A percentile compares a stretch with the other conserved stretches of the same genome.
Evolutionary conservation across 2,113 vertebrate genomes (phyloP).

Genomic region (Crypturellus undulatus): DNA sequence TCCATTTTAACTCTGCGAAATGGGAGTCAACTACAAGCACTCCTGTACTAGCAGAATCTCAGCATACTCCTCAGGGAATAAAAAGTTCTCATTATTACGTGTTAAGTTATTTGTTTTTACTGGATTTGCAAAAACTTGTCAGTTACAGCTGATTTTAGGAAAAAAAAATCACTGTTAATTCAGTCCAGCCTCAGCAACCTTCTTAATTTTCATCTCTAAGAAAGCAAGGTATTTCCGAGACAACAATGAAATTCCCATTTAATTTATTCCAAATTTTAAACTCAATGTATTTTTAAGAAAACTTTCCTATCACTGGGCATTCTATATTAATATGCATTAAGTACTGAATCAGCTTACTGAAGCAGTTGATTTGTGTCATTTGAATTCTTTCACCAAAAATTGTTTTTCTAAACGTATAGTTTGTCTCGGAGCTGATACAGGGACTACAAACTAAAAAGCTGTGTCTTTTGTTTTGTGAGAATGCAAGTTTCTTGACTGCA

Average conservation of each 20-base stretch:
- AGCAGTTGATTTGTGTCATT: neutral
- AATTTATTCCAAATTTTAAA: neutral
- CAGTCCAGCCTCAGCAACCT: neutral
- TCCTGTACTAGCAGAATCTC: neutral
- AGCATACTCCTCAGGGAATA: neutral
- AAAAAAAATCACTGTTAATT: neutral
- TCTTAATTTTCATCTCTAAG: neutral
- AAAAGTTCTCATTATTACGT: neutral
- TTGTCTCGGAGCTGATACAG: neutral
- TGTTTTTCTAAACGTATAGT: neutral
- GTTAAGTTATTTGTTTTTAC: neutral
- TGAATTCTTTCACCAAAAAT: neutral
- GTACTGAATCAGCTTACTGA: neutral
- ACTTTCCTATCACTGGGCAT: neutral
- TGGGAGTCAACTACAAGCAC: neutral
- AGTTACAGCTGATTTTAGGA: neutral
- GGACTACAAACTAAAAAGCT: neutral
- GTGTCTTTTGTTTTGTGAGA: neutral
- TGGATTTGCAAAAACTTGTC: neutral
- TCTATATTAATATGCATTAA: neutral
- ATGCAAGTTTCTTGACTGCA: neutral
- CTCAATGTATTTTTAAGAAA: neutral
- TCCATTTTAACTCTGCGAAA: neutral
- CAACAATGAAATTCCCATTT: neutral
- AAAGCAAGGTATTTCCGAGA: neutral